Evolutionary conservation across 2,888 invertebrate species (phyloP).

Genomic region (Agrotis puta): DNA sequence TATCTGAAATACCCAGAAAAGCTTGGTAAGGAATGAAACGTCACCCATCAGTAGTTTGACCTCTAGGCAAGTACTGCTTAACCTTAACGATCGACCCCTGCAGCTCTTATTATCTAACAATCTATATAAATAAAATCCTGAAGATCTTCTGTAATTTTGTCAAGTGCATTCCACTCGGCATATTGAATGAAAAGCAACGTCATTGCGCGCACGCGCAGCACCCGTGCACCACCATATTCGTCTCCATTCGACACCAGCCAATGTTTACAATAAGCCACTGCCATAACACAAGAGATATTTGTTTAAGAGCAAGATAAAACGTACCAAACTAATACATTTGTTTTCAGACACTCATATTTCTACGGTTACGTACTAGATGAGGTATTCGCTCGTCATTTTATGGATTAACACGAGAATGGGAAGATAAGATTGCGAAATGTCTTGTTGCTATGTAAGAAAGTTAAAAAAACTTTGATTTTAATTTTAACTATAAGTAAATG

Average conservation of each 20-base stretch:
- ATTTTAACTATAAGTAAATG: background rate
- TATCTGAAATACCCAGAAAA: too few relatives aligned
- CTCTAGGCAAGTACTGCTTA: too few relatives aligned
- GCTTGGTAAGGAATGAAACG: too few relatives aligned
- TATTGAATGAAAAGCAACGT: constrained; percentile 20
- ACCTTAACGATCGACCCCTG: too few relatives aligned
- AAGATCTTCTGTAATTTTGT: background rate
- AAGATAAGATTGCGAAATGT: constrained; percentile 65
- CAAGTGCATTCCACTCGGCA: constrained; percentile 4
- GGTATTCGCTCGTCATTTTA: constrained; percentile 60
- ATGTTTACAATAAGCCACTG: constrained; percentile 24
- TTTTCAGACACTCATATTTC: constrained; percentile 55
- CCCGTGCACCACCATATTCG: background rate
- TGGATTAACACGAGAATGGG: constrained; percentile 60
- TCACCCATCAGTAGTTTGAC: too few relatives aligned
- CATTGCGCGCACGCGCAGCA: constrained; percentile 1
- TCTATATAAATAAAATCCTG: background rate
- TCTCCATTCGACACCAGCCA: constrained; percentile 35
- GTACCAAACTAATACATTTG: constrained; percentile 45
- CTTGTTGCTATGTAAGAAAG: constrained; percentile 59
- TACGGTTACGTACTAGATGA: constrained; percentile 62
- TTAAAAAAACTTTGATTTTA: constrained; percentile 4
- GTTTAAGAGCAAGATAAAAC: constrained; percentile 48
- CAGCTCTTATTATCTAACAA: background rate
- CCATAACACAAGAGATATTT: constrained; percentile 43